Conservation (phyloP, 2,888 invertebrate genomes). For the Lepetodrilus schrolli region DNA sequence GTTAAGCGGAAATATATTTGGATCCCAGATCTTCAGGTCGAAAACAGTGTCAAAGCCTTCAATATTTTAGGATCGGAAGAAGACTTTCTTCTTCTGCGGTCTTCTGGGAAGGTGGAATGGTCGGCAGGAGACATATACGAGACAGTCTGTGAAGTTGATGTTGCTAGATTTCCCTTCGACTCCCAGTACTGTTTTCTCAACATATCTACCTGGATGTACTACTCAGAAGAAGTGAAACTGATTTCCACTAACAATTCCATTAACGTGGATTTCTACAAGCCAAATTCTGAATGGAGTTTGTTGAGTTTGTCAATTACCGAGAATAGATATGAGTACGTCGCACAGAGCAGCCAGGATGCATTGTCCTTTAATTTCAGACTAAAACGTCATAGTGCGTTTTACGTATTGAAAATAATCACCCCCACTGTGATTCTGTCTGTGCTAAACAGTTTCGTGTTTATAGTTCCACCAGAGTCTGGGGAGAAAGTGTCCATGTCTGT, state of each 20-base stretch:
- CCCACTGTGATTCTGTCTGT: not conserved
- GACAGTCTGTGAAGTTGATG: slow-evolving; percentile 2
- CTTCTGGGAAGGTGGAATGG: not conserved
- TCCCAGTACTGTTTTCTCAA: not conserved
- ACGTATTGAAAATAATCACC: slow-evolving; percentile 7
- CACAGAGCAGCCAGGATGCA: not conserved
- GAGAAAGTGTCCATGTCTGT: slow-evolving; percentile 25
- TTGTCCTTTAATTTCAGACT: not conserved
- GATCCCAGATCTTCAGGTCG: not conserved
- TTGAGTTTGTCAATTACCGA: not conserved
- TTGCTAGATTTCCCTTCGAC: not conserved
- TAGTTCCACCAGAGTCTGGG: slow-evolving; percentile 21
- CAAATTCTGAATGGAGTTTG: not conserved
- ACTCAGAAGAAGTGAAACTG: not conserved
- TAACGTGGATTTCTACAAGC: not conserved
- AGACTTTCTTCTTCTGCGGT: not conserved
- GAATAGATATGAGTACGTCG: not conserved
- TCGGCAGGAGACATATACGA: not conserved
- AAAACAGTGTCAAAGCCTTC: not conserved
- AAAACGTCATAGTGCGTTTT: slow-evolving; percentile 2
- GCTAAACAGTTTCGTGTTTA: slow-evolving; percentile 11
- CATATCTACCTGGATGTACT: not conserved
- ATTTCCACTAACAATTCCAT: not conserved
- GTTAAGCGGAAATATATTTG: slow-evolving; percentile 12
- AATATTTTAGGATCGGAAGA: not conserved